Evolutionary conservation across 2,888 invertebrate genomes (phyloP).

Genomic region (Exocentrus adspersus): DNA sequence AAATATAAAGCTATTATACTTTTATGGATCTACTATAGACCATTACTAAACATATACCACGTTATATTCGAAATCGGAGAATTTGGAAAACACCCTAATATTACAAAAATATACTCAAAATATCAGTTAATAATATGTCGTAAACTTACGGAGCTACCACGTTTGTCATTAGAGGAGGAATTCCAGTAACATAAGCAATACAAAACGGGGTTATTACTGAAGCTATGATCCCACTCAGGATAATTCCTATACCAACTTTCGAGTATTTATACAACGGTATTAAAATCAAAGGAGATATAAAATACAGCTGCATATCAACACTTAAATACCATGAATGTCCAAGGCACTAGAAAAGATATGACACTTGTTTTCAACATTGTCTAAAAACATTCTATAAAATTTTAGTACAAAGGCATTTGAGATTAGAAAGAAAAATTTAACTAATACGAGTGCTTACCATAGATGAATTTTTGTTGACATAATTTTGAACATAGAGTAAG

Average conservation of each 20-base stretch:
- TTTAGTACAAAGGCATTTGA: neutral
- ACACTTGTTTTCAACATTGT: too few species aligned
- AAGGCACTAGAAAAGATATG: conserved; percentile 64
- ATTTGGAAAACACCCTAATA: too few species aligned
- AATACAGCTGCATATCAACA: conserved; percentile 69
- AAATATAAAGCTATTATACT: too few species aligned
- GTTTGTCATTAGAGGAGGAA: conserved; percentile 38
- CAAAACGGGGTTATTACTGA: conserved; percentile 40
- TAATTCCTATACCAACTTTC: conserved; percentile 31
- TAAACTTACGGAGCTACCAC: conserved; percentile 24
- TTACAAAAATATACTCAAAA: too few species aligned
- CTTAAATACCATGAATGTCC: conserved; percentile 69
- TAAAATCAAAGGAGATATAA: conserved; percentile 64
- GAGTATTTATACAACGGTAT: conserved; percentile 52
- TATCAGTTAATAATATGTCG: too few species aligned
- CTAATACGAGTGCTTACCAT: neutral
- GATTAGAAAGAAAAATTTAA: neutral
- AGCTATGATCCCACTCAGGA: conserved; percentile 32
- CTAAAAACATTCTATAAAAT: too few species aligned
- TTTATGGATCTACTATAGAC: too few species aligned
- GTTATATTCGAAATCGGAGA: too few species aligned
- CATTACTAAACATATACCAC: too few species aligned
- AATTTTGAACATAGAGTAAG: conserved; percentile 53
- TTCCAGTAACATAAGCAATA: conserved; percentile 39
- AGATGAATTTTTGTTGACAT: conserved; percentile 39